A percentile compares a stretch with the other conserved stretches of the same genome.
Conservation (phyloP, 2,888 invertebrate genomes). For the Pomacea canaliculata region DNA sequence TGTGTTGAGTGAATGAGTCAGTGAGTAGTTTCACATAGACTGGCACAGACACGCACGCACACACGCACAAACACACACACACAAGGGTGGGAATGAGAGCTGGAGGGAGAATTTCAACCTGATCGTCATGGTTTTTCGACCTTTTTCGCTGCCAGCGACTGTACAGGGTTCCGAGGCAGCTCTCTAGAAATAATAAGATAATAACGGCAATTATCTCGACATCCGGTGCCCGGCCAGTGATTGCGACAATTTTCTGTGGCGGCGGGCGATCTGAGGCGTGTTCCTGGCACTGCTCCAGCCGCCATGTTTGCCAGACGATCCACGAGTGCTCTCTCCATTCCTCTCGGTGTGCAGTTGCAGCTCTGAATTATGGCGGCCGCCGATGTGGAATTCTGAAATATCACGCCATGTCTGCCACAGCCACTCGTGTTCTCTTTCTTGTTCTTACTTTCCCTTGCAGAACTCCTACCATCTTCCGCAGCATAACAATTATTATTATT, state of each 20-base stretch:
- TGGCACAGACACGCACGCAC: background rate
- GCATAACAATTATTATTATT: too few species aligned
- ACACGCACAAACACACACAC: too few species aligned
- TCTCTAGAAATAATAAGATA: conserved; percentile 26
- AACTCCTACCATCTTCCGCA: too few species aligned
- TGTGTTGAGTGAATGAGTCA: too few species aligned
- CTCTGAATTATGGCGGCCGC: too few species aligned
- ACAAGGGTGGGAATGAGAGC: background rate
- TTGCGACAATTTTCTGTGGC: conserved; percentile 23
- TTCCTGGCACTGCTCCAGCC: conserved; percentile 5
- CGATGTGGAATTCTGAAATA: too few species aligned
- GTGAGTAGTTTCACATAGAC: background rate
- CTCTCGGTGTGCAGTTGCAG: too few species aligned
- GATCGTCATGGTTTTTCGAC: conserved; percentile 2
- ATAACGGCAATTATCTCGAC: conserved; percentile 24
- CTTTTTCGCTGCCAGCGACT: background rate
- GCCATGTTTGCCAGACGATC: too few species aligned
- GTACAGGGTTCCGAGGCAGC: background rate
- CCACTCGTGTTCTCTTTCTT: too few species aligned
- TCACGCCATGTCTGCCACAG: too few species aligned
- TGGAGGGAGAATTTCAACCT: background rate
- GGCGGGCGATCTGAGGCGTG: background rate
- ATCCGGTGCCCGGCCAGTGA: conserved; percentile 14
- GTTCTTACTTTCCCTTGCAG: too few species aligned
- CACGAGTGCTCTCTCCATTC: too few species aligned